Evolutionary conservation across 2,888 invertebrate genomes (phyloP).

Genomic region (Conchocele bisecta): DNA sequence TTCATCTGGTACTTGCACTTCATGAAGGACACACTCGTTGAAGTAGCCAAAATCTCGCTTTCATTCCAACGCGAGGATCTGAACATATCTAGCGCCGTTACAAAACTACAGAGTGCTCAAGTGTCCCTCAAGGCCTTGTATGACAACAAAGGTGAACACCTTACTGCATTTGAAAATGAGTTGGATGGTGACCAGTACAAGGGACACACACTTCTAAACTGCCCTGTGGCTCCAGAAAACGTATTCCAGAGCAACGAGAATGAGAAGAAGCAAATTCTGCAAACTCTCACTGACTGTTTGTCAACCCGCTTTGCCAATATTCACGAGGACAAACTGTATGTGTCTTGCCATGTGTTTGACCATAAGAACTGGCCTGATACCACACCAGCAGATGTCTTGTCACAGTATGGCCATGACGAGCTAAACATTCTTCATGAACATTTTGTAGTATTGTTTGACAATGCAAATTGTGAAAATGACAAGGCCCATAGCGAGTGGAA

Average conservation of each 20-base stretch:
- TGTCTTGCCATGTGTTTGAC: slow-evolving; percentile 31
- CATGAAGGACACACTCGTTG: slow-evolving; percentile 28
- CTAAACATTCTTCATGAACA: slow-evolving; percentile 5
- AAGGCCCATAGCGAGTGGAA: slow-evolving; percentile 28
- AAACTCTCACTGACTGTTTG: slow-evolving; percentile 18
- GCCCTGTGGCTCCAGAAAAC: slow-evolving; percentile 1
- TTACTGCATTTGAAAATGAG: not conserved
- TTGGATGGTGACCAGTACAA: not conserved
- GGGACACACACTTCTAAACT: not conserved
- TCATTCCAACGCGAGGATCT: slow-evolving; percentile 39
- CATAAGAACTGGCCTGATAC: slow-evolving; percentile 16
- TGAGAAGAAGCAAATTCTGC: slow-evolving; percentile 11
- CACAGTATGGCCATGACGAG: slow-evolving; percentile 40
- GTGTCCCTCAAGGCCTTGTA: not conserved
- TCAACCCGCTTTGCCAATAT: slow-evolving; percentile 9
- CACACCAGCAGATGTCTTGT: slow-evolving; percentile 19
- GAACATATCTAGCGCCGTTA: slow-evolving; percentile 21
- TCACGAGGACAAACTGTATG: slow-evolving; percentile 11
- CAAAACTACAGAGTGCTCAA: slow-evolving; percentile 19
- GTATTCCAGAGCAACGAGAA: not conserved
- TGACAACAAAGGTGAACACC: not conserved
- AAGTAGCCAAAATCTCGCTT: slow-evolving; percentile 24
- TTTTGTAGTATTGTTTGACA: slow-evolving; percentile 6
- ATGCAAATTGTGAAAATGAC: slow-evolving; percentile 30
- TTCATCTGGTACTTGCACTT: slow-evolving; percentile 35